Evolutionary conservation across 2,888 invertebrate species (phyloP).

Genomic region (Coenonympha glycerion): DNA sequence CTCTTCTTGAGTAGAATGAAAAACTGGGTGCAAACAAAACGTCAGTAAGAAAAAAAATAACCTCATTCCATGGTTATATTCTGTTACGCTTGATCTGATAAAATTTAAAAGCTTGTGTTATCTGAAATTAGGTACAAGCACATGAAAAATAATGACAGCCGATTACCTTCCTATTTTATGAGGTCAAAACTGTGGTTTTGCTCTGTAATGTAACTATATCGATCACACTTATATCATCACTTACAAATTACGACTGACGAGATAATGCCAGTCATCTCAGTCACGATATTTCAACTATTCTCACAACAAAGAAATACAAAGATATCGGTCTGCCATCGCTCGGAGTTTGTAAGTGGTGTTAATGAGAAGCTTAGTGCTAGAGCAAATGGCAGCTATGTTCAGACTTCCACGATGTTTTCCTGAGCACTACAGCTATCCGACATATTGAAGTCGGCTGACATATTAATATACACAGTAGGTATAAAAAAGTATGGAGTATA

Average conservation of each 20-base stretch:
- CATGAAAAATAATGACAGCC: background rate
- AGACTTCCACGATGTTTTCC: background rate
- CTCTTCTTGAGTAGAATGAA: too few species aligned
- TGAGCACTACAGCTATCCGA: too few species aligned
- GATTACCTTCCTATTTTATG: background rate
- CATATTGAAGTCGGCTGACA: too few species aligned
- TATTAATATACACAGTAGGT: too few species aligned
- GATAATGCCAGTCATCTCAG: too few species aligned
- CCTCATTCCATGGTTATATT: background rate
- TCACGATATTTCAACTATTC: background rate
- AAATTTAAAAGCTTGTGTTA: background rate
- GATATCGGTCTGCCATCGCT: background rate
- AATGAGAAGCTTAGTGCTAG: constrained; percentile 5
- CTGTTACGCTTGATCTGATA: background rate
- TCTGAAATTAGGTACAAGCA: background rate
- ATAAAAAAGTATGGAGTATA: too few species aligned
- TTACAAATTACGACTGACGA: too few species aligned
- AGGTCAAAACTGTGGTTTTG: too few species aligned
- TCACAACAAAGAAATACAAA: background rate
- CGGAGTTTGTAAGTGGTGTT: constrained; percentile 1
- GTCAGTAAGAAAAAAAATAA: background rate
- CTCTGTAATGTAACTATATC: too few species aligned
- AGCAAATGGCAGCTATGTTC: background rate
- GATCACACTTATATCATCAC: too few species aligned
- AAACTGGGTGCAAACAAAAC: background rate